A percentile compares a stretch with the other conserved stretches of the same genome.
phyloP scores from a whole-genome alignment of 1,140 invertebrate genomes.

The Acromyrmex echinatior region DNA sequence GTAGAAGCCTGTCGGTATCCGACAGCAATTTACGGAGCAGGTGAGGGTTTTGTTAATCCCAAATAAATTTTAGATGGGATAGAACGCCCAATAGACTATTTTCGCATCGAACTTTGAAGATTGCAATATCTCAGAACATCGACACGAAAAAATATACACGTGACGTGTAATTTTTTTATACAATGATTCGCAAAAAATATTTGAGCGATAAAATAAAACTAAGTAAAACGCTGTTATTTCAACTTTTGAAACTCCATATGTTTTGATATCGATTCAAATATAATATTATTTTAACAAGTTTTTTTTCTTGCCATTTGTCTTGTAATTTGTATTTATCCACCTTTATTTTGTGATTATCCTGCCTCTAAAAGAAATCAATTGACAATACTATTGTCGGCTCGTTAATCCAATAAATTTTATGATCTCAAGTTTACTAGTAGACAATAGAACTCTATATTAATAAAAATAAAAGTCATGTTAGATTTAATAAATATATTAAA shows the following conservation, averaged over 20 bases:
- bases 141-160: neutral
- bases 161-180: neutral
- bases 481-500: too few species aligned
- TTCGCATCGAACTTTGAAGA: neutral
- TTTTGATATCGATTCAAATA: neutral
- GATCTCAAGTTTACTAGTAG: neutral
- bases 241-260: neutral
- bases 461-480: too few species aligned
- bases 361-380: neutral
- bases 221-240: neutral
- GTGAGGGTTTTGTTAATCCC: slow-evolving; percentile 17
- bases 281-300: neutral
- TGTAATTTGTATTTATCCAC: neutral
- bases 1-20: neutral
- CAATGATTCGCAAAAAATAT: neutral
- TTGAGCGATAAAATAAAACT: neutral
- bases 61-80: slow-evolving; percentile 15
- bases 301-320: neutral
- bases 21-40: slow-evolving; percentile 21
- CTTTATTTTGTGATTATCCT: neutral
- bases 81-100: neutral
- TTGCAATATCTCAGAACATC: neutral
- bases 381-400: neutral
- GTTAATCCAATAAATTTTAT: neutral
- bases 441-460: too few species aligned